Conservation (phyloP, 2,888 invertebrate species). For the Ellobium chinense region DNA sequence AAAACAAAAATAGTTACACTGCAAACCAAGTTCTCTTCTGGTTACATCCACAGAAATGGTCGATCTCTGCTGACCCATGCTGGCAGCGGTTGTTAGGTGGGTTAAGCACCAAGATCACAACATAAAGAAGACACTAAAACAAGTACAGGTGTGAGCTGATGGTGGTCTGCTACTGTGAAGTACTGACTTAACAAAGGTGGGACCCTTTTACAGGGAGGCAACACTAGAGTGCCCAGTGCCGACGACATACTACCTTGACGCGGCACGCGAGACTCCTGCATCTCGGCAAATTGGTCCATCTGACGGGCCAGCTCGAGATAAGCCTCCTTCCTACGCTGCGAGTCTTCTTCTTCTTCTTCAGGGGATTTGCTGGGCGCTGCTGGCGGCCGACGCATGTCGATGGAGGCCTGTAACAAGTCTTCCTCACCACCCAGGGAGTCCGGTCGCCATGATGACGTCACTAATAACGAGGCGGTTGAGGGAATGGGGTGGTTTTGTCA, state of each 20-base stretch:
- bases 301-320: slow-evolving; percentile 67
- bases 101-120: too few species aligned
- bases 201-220: too few species aligned
- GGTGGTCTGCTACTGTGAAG: too few species aligned
- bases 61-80: too few species aligned
- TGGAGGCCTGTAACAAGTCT: slow-evolving; percentile 58
- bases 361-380: slow-evolving; percentile 51
- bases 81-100: too few species aligned
- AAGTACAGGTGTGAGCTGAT: too few species aligned
- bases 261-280: slow-evolving; percentile 44
- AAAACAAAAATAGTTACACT: too few species aligned
- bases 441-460: slow-evolving; percentile 43
- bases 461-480: slow-evolving; percentile 21
- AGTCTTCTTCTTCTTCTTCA: slow-evolving; percentile 53
- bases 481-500: neutral
- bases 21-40: too few species aligned
- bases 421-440: slow-evolving; percentile 48
- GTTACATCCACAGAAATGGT: too few species aligned
- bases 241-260: slow-evolving; percentile 15
- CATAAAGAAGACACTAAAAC: too few species aligned
- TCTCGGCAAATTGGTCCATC: slow-evolving; percentile 60
- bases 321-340: slow-evolving; percentile 74
- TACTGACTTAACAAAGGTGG: too few species aligned
- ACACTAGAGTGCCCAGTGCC: too few species aligned
- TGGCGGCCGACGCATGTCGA: slow-evolving; percentile 65